Percentiles rank a stretch among this genome's conserved stretches.
phyloP scores from a whole-genome alignment of 2,797 vertebrate species.

The Hyperoplus immaculatus region DNA sequence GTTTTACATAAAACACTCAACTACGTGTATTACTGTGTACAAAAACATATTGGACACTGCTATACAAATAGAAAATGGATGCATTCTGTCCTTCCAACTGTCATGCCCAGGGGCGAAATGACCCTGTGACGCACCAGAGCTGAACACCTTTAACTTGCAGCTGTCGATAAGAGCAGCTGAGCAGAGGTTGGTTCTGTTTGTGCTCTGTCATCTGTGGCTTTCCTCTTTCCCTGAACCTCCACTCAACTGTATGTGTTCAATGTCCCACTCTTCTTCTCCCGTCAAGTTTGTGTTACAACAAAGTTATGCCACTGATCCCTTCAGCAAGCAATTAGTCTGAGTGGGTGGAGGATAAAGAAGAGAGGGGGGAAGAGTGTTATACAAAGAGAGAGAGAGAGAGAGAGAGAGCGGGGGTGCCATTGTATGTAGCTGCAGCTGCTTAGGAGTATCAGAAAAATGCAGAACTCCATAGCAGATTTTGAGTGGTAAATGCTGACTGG shows the following conservation, averaged over 20 bases:
- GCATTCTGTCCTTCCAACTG: not conserved
- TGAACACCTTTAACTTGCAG: constrained; percentile 16
- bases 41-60: not conserved
- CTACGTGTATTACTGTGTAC: not conserved
- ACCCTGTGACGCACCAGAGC: not conserved
- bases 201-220: not conserved
- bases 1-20: not conserved
- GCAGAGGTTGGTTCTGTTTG: not conserved
- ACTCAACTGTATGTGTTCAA: constrained; percentile 4
- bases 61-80: not conserved
- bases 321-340: constrained; percentile 50
- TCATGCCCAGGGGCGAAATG: not conserved
- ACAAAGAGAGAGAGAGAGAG: not conserved
- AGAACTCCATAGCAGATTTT: constrained; percentile 9
- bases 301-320: constrained; percentile 35
- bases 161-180: constrained; percentile 13
- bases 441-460: constrained; percentile 26
- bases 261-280: not conserved
- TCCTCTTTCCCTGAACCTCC: not conserved
- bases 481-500: constrained; percentile 37
- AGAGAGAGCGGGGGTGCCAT: not conserved
- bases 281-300: constrained; percentile 29
- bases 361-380: constrained; percentile 1
- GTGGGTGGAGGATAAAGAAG: constrained; percentile 38
- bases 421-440: constrained; percentile 8